Evolutionary conservation across 1,140 invertebrate species (phyloP), one percentile per base, ranked within the genome.

Genomic region (Drosophila bocki): DNA sequence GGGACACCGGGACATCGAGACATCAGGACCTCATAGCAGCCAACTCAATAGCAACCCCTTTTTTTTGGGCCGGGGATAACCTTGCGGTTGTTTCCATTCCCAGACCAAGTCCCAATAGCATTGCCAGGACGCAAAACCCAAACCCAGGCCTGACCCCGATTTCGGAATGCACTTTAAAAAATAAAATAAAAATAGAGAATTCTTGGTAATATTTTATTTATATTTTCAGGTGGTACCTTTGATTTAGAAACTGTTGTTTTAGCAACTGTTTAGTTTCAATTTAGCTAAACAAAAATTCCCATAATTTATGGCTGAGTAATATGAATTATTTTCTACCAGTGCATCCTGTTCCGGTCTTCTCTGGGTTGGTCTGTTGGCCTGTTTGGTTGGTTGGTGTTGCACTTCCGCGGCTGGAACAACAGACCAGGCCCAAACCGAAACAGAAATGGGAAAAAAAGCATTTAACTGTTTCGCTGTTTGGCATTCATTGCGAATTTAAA

Each of bases 401-500:
- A 87, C 80, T 87, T 87, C 83, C 83, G 83, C 62, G 61, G 80
- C 69, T 75, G 67, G 59, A 69, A 74, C 70, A 74, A 74, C 68
- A 74, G 54, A 15, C 51, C 53, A 56, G 54, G 29, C 47, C 39
- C 67, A 58, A 62, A 62, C 58, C 50, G 50, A 63, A 63, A 64
- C 51, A 33, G 48, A 57, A 64, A 42, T 33, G 41, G 35, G n/a
- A 75, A 75, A 72, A 75, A 78, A 78, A 84, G 75, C 78, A 90
- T 88, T 88, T 90, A 88, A 90, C 80, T 87, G 80, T 84, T 84
- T 79, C 71, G 81, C 81, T 84, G 76, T 87, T 87, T 88, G 84
- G 84, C 84, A 88, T 88, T 88, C 84, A 88, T 88, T 88, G 84
- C 84, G 85, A 90, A 88, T 88, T 88, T 88, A 88, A 88, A 88